Evolutionary conservation across 2,888 invertebrate species (phyloP), one percentile per base, ranked within the genome.

Genomic region (Phortica magna): DNA sequence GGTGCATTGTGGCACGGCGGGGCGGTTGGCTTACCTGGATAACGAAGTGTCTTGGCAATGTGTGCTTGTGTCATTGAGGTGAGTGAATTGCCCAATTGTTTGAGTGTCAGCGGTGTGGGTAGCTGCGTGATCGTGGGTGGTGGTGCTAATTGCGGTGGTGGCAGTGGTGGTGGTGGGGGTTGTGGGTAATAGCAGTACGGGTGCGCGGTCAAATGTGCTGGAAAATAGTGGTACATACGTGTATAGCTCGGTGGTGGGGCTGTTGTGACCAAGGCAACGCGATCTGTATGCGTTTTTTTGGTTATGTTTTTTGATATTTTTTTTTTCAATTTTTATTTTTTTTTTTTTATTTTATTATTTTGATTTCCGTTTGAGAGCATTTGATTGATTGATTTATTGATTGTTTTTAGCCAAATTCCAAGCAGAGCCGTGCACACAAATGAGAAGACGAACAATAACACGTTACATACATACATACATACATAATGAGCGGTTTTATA

Each of bases 171-270:
- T 83, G 90, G 90, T 88, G 91, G 91, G 88, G 91, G 91, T 89
- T 91, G 91, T 82, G 92, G 92, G 85, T 92, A 92, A 88, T 91
- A 92, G 87, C 92, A 92, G 85, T 91, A 91, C 88, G 93, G 93
- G 88, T 93, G 93, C 89, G 92, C 91, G 88, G 92, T 92, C 91
- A 93, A 92, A 87, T 93, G 93, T 90, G 92, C 92, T 90, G 93
- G 93, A 91, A 93, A 94, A 92, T 93, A 94, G 91, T 94, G 94
- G 91, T 93, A 93, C 92, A 93, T 93, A 91, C 94, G 93, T 90
- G 93, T 93, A 92, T 94, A 94, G 90, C 93, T 94, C 83, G 94
- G 94, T 83, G 94, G 94, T 83, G 94, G 94, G 86, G 94, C 93
- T 83, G 94, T 93, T 81, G 93, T 93, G 83, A 94, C 94, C 89